phyloP scores from a whole-genome alignment of 2,888 invertebrate genomes.

The Diaphora mendica region DNA sequence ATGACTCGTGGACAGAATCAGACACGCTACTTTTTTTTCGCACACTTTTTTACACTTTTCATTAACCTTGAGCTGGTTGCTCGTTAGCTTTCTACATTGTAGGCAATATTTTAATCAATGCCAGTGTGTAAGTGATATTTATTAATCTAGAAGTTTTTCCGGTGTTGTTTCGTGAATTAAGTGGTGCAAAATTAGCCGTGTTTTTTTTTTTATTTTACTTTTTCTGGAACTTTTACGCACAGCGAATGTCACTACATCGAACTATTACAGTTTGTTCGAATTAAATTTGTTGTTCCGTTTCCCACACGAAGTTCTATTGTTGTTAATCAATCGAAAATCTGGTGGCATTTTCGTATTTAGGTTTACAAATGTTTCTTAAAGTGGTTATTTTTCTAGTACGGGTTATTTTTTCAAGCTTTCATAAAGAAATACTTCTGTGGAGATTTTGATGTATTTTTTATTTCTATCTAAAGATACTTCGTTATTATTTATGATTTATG shows the following conservation, averaged over 20 bases:
- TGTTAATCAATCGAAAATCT: background rate
- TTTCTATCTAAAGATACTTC: background rate
- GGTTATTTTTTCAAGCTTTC: background rate
- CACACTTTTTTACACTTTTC: constrained; percentile 63
- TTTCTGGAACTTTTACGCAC: no score
- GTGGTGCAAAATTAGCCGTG: background rate
- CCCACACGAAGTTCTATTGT: background rate
- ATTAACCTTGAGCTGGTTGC: constrained; percentile 78
- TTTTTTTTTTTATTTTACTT: no score
- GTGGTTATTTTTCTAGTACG: background rate
- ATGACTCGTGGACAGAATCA: constrained; percentile 67
- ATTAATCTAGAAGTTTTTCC: background rate
- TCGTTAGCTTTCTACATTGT: constrained; percentile 64
- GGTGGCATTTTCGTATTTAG: no score
- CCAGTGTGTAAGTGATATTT: constrained; percentile 16
- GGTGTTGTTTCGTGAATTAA: background rate
- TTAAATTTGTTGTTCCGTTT: background rate
- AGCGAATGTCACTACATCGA: background rate
- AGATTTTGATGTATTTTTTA: background rate
- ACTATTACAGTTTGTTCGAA: background rate
- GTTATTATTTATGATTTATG: background rate
- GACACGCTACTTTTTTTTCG: constrained; percentile 71
- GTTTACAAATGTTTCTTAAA: background rate
- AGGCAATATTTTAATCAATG: constrained; percentile 38
- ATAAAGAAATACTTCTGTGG: background rate